Evolutionary conservation across 2,797 vertebrate genomes (phyloP).

Genomic region (Xyrichtys novacula): DNA sequence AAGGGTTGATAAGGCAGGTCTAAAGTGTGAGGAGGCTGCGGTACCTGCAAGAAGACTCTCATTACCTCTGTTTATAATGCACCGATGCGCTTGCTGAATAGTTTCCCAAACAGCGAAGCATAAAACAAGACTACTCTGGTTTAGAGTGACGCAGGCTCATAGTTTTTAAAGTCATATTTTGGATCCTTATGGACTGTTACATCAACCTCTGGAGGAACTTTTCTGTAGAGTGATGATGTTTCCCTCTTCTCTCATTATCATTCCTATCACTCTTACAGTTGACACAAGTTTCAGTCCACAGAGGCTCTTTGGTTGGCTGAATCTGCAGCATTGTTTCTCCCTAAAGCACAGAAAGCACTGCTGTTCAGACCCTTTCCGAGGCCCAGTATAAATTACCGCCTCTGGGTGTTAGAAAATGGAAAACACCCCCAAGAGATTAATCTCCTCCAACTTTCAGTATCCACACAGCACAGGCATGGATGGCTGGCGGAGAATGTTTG

Average conservation of each 20-base stretch:
- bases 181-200: no score
- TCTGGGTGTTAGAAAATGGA: constrained; percentile 61
- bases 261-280: constrained; percentile 23
- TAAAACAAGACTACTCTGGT: no score
- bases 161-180: no score
- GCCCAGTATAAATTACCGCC: constrained; percentile 58
- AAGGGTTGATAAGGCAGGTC: no score
- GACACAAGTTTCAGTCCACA: constrained; percentile 29
- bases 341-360: constrained; percentile 40
- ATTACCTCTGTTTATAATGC: no score
- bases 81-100: no score
- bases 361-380: constrained; percentile 44
- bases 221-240: no score
- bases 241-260: neutral
- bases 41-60: no score
- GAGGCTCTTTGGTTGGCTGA: constrained; percentile 33
- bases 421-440: constrained; percentile 71
- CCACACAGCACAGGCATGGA: constrained; percentile 47
- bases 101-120: no score
- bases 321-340: constrained; percentile 39
- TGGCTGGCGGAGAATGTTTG: constrained; percentile 44
- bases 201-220: no score
- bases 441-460: constrained; percentile 57
- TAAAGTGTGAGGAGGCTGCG: no score
- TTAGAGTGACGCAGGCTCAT: no score